Evolutionary conservation across 2,113 vertebrate species (phyloP).

Genomic region (Laterallus jamaicensis): DNA sequence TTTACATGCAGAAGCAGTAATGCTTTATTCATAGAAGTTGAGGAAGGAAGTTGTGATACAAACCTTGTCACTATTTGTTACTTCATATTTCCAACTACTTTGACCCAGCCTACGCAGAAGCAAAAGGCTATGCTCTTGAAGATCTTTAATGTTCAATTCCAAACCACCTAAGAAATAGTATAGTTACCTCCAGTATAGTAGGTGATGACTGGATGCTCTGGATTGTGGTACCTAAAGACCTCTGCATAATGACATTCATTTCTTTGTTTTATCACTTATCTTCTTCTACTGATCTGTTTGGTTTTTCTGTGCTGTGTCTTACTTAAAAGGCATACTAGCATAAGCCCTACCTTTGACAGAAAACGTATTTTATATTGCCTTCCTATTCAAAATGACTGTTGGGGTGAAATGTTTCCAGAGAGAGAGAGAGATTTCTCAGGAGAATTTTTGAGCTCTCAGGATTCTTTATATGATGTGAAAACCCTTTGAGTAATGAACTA

Average conservation of each 20-base stretch:
- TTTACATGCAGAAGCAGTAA: background rate
- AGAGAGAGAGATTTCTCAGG: background rate
- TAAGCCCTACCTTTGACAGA: background rate
- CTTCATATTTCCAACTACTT: background rate
- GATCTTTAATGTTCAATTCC: background rate
- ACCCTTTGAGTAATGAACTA: background rate
- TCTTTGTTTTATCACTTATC: background rate
- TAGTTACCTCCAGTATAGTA: background rate
- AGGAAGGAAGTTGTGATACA: background rate
- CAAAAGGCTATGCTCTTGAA: background rate
- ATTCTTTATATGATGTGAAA: background rate
- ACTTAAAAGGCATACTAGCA: background rate
- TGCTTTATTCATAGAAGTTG: background rate
- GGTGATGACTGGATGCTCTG: background rate
- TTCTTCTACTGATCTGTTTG: background rate
- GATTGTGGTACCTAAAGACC: background rate
- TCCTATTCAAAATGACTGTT: background rate
- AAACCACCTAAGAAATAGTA: background rate
- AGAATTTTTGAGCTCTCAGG: background rate
- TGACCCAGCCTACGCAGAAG: background rate
- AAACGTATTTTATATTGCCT: background rate
- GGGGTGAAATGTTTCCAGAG: background rate
- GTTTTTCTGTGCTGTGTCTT: background rate
- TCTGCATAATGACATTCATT: background rate
- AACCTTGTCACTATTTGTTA: background rate